A percentile compares a stretch with the other conserved stretches of the same genome.
phyloP scores from a whole-genome alignment of 2,888 invertebrate species.

The Serripes groenlandicus region DNA sequence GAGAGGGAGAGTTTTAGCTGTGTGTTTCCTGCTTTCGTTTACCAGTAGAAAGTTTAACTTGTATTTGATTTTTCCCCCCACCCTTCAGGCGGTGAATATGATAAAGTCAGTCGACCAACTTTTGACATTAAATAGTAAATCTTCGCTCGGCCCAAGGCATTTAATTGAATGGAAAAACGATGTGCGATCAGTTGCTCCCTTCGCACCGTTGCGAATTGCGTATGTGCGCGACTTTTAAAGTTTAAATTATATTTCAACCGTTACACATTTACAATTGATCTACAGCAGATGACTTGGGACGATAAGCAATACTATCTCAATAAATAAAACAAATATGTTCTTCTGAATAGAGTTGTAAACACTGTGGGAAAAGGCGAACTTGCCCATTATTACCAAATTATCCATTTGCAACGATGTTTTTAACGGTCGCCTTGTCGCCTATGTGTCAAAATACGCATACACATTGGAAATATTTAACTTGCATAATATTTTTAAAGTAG shows the following conservation, averaged over 20 bases:
- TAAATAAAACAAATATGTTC: too few relatives aligned
- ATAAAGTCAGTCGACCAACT: slow-evolving; percentile 12
- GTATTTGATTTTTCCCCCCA: slow-evolving; percentile 2
- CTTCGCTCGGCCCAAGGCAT: slow-evolving; percentile 19
- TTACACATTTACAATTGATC: too few relatives aligned
- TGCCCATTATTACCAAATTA: neutral
- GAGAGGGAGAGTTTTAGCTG: slow-evolving; percentile 3
- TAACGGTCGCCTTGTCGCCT: too few relatives aligned
- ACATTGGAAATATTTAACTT: too few relatives aligned
- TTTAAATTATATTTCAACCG: too few relatives aligned
- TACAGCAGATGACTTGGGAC: too few relatives aligned
- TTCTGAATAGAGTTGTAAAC: neutral
- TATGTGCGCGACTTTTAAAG: too few relatives aligned
- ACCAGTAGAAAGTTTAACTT: neutral
- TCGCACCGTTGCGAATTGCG: too few relatives aligned
- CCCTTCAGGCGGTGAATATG: slow-evolving; percentile 11
- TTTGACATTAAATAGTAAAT: slow-evolving; percentile 27
- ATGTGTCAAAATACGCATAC: too few relatives aligned
- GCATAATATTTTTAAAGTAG: too few relatives aligned
- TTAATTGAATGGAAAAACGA: slow-evolving; percentile 14
- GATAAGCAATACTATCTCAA: too few relatives aligned
- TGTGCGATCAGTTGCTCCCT: neutral
- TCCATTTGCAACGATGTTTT: slow-evolving; percentile 1
- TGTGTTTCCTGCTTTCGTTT: neutral
- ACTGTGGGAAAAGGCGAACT: neutral